Conservation (phyloP, 2,888 invertebrate genomes). For the Drosophila sordidapex region DNA sequence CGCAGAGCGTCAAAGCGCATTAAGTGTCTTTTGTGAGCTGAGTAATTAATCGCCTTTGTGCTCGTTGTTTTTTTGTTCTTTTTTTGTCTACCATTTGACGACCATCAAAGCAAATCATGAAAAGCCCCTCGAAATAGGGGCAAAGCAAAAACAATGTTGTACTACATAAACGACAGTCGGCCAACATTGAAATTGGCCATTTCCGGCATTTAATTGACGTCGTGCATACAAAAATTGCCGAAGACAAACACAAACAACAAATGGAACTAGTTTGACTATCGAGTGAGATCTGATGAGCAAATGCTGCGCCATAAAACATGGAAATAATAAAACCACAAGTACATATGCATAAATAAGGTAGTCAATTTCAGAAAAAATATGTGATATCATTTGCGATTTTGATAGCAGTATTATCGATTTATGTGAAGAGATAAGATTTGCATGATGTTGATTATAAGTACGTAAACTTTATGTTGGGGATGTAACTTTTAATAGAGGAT, state of each 20-base stretch:
- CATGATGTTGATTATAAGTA: not conserved
- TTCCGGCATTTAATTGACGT: constrained; percentile 78
- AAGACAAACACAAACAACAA: constrained; percentile 47
- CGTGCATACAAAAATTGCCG: constrained; percentile 62
- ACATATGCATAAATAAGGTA: not conserved
- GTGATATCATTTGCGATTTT: not conserved
- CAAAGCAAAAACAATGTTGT: constrained; percentile 28
- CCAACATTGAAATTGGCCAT: constrained; percentile 72
- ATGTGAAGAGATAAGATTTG: not conserved
- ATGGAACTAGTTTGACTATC: constrained; percentile 56
- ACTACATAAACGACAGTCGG: constrained; percentile 38
- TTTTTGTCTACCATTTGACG: constrained; percentile 48
- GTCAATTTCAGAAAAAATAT: not conserved
- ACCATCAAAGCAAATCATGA: constrained; percentile 76
- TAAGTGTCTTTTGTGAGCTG: constrained; percentile 66
- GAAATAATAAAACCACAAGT: constrained; percentile 7
- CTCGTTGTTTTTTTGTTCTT: constrained; percentile 1
- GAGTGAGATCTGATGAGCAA: constrained; percentile 28
- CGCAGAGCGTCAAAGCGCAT: constrained; percentile 67
- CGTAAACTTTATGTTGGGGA: not conserved
- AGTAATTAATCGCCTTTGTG: constrained; percentile 74
- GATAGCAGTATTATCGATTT: not conserved
- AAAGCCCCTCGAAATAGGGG: constrained; percentile 66
- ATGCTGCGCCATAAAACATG: constrained; percentile 8
- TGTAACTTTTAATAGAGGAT: not conserved